Evolutionary conservation across 2,888 invertebrate species (phyloP), one percentile per base, ranked within the genome.

Genomic region (Dinocampus coccinellae): DNA sequence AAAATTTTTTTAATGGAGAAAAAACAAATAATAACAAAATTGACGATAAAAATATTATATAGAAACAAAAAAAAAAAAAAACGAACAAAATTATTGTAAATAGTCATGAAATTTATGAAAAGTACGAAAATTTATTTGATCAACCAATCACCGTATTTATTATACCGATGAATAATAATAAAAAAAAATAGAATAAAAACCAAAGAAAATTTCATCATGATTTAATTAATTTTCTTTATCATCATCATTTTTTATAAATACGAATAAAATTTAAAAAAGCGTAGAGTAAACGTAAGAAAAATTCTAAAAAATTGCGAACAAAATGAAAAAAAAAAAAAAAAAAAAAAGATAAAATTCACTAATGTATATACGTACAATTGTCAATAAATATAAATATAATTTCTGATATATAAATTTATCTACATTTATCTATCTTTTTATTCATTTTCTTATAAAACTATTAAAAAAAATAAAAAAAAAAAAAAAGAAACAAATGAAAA

Each of bases 321-420:
- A n/a, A n/a, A n/a, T n/a, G n/a, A 81, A 80, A 80, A 80, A 80
- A 77, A 82, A 81, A 82, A 78, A 81, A 70, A 68, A 39, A 22
- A 72, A 62, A 57, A 42, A 61, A 68, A 39, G 53, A 76, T 79
- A 77, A 78, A 73, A 75, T 73, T 77, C 68, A 36, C 76, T 78
- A 76, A 76, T 68, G 68, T 74, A 72, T 64, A 55, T 77, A 65
- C 52, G 72, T 77, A 74, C 66, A 73, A 73, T 71, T 73, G 72
- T 79, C 73, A 81, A 81, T 83, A 82, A 80, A 83, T 81, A 79
- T 78, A 76, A 73, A 78, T 77, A 76, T 74, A 75, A 73, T 66
- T 77, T 68, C 73, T 60, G 76, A 69, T 72, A 60, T 64, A 66
- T 69, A 67, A 52, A 69, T 76, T 72, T 72, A 57, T 47, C 61